Evolutionary conservation across 2,797 vertebrate genomes (phyloP), one percentile per base, ranked within the genome.

Genomic region (Hoplostethus mediterraneus): DNA sequence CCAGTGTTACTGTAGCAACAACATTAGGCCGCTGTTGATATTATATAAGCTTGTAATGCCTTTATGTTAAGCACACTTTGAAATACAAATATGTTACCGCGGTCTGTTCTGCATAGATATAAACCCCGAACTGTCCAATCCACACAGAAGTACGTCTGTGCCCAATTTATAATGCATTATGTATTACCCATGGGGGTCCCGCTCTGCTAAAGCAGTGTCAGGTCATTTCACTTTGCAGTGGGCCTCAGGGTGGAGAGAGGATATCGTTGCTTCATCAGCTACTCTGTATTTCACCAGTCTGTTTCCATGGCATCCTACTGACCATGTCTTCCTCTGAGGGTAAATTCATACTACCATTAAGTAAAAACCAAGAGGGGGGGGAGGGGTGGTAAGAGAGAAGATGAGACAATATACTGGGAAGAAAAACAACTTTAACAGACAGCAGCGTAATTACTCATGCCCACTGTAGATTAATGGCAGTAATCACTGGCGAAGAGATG

Each of bases 291-390:
- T 69, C 44, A 60, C 52, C 45, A 14, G 56, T 85, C 72, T 55
- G 73, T 81, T 87, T 72, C 69, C 79, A 76, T 72, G 59, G 70
- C 67, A 82, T 80, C 84, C 33, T 56, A 28, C 58, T 68, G 47
- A 70, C 49, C 53, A 63, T 54, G 60, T 45, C 38, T 67, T 60
- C 57, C 44, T 48, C 25, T 17, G 33, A 51, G 56, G 67, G 30
- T 56, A 38, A 56, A 79, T 74, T 45, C 52, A 71, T 63, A 48
- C 33, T 12, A 33, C 56, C 25, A 38, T 60, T 63, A 76, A 67
- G 38, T 62, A 62, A 67, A 2, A 21, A 55, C 28, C 28, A 28
- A 28, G 28, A 21, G 57, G 31, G 14, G 12, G 7, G 40, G 14
- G 12, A 6, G 40, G 61, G 17, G 54, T 54, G 60, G 25, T 40